Evolutionary conservation across 2,113 vertebrate genomes (phyloP).

Genomic region (Sapayoa aenigma): DNA sequence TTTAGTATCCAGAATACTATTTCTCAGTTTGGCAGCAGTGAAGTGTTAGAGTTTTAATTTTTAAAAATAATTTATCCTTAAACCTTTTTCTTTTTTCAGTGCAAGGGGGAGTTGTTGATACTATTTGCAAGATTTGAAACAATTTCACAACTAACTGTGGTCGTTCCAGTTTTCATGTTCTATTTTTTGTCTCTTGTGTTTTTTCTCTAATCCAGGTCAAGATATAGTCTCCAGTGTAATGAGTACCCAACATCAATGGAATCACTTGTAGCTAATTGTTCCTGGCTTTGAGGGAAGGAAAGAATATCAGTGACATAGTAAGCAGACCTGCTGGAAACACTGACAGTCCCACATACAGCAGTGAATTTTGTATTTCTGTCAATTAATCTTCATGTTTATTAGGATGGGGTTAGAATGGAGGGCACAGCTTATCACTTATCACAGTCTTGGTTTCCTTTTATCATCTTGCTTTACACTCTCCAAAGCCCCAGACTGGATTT

Average conservation of each 20-base stretch:
- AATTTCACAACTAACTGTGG: not conserved
- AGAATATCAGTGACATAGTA: not conserved
- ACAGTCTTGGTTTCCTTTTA: not conserved
- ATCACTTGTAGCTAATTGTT: not conserved
- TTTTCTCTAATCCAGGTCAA: not conserved
- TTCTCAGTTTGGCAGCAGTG: not conserved
- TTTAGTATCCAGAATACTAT: not conserved
- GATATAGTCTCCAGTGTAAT: not conserved
- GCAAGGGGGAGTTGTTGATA: not conserved
- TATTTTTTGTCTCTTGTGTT: not conserved
- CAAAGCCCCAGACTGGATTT: not conserved
- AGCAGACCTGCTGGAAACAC: not conserved
- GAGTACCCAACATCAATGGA: not conserved
- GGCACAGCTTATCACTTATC: not conserved
- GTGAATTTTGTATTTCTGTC: not conserved
- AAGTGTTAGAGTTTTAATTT: not conserved
- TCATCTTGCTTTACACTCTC: not conserved
- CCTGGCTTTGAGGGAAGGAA: not conserved
- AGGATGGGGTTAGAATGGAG: not conserved
- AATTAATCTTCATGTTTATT: slow-evolving; percentile 11
- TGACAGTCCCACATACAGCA: not conserved
- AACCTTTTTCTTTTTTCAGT: not conserved
- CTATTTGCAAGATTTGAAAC: not conserved
- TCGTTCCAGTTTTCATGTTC: not conserved
- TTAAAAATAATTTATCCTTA: not conserved